Conservation (phyloP, 2,888 invertebrate genomes). For the Thysanoteuthis rhombus region DNA sequence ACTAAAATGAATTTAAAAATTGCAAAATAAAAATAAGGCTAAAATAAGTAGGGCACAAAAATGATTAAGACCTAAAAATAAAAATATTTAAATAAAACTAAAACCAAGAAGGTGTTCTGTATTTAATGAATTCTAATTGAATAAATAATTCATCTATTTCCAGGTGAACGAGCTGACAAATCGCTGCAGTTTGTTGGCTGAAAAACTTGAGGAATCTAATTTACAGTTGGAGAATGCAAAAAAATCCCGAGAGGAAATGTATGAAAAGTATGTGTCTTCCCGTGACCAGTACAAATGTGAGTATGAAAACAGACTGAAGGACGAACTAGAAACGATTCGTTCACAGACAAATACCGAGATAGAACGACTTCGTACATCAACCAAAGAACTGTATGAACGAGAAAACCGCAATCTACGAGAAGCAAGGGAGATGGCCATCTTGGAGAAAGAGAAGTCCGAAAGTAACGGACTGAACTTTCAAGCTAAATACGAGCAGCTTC, state of each 20-base stretch:
- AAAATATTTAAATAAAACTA: too few species aligned
- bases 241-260: slow-evolving; percentile 65
- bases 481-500: slow-evolving; percentile 62
- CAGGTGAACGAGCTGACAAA: slow-evolving; percentile 54
- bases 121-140: not conserved
- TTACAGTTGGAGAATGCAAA: slow-evolving; percentile 65
- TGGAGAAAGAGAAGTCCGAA: slow-evolving; percentile 62
- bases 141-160: not conserved
- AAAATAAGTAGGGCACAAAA: not conserved
- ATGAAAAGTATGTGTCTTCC: slow-evolving; percentile 66
- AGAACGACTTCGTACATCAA: slow-evolving; percentile 62
- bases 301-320: slow-evolving; percentile 64
- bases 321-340: slow-evolving; percentile 64
- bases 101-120: not conserved
- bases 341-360: slow-evolving; percentile 64
- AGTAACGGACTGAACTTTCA: slow-evolving; percentile 57
- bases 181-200: slow-evolving; percentile 58
- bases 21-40: too few species aligned
- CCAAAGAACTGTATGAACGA: slow-evolving; percentile 66
- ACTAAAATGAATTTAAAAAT: too few species aligned
- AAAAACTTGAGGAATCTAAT: slow-evolving; percentile 56
- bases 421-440: slow-evolving; percentile 64
- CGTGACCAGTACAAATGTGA: slow-evolving; percentile 67
- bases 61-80: too few species aligned
- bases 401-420: slow-evolving; percentile 66